phyloP scores from a whole-genome alignment of 2,797 vertebrate species.

The Onychomys leucogaster region DNA sequence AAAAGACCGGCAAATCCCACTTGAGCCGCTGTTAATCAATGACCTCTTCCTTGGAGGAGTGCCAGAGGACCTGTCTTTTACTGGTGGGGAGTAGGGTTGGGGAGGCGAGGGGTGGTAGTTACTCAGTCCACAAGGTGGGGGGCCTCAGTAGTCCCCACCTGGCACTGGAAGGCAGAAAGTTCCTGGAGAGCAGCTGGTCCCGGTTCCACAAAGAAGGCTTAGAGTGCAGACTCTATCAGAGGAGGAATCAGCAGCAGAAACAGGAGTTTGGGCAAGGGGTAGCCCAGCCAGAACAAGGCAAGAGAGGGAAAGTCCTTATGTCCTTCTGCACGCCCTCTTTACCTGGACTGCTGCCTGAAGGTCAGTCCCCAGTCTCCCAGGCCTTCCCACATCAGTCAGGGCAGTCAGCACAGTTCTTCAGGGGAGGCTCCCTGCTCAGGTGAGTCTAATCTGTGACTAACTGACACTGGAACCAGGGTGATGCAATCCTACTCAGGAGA shows the following conservation, averaged over 20 bases:
- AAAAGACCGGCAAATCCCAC: too few species aligned
- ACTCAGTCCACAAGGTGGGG: neutral
- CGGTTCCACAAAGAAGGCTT: neutral
- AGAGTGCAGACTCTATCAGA: neutral
- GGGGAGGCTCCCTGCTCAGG: neutral
- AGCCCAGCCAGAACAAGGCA: neutral
- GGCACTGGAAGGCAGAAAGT: too few species aligned
- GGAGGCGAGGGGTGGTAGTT: neutral
- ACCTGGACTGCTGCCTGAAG: neutral
- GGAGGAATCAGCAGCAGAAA: neutral
- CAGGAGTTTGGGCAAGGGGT: neutral
- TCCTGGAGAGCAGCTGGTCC: neutral
- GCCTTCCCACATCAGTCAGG: too few species aligned
- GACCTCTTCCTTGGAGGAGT: neutral
- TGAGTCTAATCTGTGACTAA: neutral
- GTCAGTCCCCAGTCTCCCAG: neutral
- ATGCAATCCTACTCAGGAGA: neutral
- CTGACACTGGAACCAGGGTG: neutral
- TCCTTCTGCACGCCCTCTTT: neutral
- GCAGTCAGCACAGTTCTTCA: neutral
- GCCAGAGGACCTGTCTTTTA: neutral
- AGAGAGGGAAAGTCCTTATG: neutral
- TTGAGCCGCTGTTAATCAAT: too few species aligned
- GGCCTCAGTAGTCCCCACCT: neutral
- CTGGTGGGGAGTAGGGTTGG: too few species aligned